phyloP scores from a whole-genome alignment of 2,113 vertebrate species.

The Romanogobio albipinnatus region DNA sequence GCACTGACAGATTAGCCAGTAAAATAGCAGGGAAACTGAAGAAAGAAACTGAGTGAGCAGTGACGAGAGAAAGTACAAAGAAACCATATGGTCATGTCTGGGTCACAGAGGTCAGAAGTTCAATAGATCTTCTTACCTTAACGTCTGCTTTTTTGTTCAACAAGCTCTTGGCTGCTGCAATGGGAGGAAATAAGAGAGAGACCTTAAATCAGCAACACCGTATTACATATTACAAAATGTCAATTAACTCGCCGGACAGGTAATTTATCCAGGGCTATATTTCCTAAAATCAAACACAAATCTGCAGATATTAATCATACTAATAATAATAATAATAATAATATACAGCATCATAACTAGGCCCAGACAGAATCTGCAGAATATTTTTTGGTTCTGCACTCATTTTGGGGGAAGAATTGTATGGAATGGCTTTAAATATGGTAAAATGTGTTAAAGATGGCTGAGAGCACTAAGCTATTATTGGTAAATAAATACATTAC shows the following conservation, averaged over 20 bases:
- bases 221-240: neutral
- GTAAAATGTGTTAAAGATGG: neutral
- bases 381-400: neutral
- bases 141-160: constrained; percentile 60
- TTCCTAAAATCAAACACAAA: constrained; percentile 4
- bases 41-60: neutral
- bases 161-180: constrained; percentile 59
- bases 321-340: neutral
- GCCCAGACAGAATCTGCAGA: neutral
- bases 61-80: neutral
- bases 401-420: neutral
- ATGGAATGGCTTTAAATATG: neutral
- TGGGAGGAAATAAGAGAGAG: constrained; percentile 48
- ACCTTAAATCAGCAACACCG: constrained; percentile 27
- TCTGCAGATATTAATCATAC: neutral
- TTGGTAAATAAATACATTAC: neutral
- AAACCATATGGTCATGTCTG: neutral
- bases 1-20: neutral
- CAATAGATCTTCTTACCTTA: constrained; percentile 54
- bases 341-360: neutral
- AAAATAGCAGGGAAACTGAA: neutral
- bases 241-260: neutral
- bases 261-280: neutral
- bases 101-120: neutral
- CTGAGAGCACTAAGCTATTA: neutral